Percentiles rank a stretch among this genome's conserved stretches.
Conservation (phyloP, 1,140 invertebrate species). For the Rhopalosiphum maidis region DNA sequence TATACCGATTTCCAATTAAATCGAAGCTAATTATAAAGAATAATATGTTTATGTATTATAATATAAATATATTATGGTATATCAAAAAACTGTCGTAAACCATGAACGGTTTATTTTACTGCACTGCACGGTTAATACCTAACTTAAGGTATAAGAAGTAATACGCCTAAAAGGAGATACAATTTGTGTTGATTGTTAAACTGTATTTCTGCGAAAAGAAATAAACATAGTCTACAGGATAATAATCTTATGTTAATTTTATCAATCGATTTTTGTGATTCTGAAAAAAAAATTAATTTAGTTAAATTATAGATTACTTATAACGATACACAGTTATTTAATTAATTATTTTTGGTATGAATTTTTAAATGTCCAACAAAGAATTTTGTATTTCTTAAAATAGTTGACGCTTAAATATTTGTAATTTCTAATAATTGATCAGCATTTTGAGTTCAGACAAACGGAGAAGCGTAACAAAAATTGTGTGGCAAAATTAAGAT, state of each 20-base stretch:
- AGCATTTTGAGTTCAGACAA: background rate
- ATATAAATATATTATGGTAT: background rate
- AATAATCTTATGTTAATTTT: background rate
- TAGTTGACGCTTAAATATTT: background rate
- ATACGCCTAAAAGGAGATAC: background rate
- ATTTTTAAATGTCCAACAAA: background rate
- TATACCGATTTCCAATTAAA: background rate
- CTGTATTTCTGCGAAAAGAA: background rate
- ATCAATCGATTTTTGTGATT: background rate
- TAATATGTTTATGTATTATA: background rate
- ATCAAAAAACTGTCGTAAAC: background rate
- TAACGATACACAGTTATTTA: background rate
- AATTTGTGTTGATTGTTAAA: background rate
- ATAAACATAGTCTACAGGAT: background rate
- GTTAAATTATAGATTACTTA: background rate
- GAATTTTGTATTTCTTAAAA: background rate
- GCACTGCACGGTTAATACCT: background rate
- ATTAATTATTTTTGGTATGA: background rate
- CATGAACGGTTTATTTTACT: background rate
- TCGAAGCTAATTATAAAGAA: background rate
- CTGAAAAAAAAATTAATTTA: background rate
- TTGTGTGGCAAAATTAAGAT: background rate
- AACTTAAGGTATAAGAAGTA: background rate
- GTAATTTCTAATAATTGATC: background rate
- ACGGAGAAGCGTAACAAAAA: background rate